Base-by-base conservation (phyloP, 2,797 vertebrate species). In the Sebastes glaucus region DNA sequence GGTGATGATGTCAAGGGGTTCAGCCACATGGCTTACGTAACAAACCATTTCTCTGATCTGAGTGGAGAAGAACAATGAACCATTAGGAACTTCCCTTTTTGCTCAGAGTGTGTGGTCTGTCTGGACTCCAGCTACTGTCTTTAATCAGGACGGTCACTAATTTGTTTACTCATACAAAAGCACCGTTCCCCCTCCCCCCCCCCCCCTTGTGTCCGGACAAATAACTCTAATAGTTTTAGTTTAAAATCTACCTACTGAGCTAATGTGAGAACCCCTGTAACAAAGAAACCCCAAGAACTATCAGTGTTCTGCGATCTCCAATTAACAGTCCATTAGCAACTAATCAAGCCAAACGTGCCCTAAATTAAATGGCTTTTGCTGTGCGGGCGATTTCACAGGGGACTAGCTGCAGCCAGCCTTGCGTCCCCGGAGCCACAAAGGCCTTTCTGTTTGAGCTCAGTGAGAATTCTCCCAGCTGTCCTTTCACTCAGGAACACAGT, bases 381-480 rank as follows among this genome's bases (percentile, higher is more conserved):
- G 92, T 83, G 91, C 79, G 25, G 91, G 92, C 94, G 89, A 92
- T 96, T 96, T 96, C 92, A 94, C 93, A 93, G 91, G 82, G 85
- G 89, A 83, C 92, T 92, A 88, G 91, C 90, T 92, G 93, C 95
- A 92, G 94, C 95, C 94, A 95, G 93, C 85, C 88, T 93, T 87
- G 93, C 90, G 81, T 94, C 93, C 93, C 90, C 84, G 4, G 74
- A 91, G 86, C 89, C 91, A 96, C 96, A 96, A 96, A 96, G 95
- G 88, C 92, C 93, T 95, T 96, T 96, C 96, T 96, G 96, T 96
- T 96, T 84, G 74, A 94, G 95, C 94, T 86, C 93, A 95, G 94
- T 96, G 96, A 96, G 95, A 96, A 96, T 95, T 95, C 95, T 95
- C 93, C 94, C 95, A 94, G 95, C 95, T 93, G 96, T 96, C 95